Conservation (phyloP, 2,113 vertebrate species). For the Anarhynchus alexandrinus region DNA sequence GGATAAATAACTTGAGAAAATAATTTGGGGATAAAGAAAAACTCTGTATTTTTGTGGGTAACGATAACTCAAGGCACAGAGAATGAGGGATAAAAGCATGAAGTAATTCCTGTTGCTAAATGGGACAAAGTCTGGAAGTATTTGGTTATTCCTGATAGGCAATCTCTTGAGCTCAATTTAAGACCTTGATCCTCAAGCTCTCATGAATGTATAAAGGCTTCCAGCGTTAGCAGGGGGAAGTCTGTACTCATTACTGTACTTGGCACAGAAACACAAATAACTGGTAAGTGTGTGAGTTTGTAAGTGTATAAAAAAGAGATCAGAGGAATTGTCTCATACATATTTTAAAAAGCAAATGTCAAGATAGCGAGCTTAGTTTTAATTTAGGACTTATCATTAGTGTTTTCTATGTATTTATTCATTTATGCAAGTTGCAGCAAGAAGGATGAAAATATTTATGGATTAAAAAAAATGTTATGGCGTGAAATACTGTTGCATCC, state of each 20-base stretch:
- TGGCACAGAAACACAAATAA: slow-evolving; percentile 9
- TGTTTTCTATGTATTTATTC: slow-evolving; percentile 43
- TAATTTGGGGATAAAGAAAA: neutral
- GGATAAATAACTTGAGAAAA: neutral
- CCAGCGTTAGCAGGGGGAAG: neutral
- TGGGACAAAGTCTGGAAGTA: neutral
- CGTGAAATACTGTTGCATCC: neutral
- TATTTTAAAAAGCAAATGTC: slow-evolving; percentile 43
- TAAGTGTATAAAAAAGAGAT: slow-evolving; percentile 9
- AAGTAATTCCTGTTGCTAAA: neutral
- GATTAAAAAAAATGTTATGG: neutral
- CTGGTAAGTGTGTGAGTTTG: neutral
- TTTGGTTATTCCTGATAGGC: neutral
- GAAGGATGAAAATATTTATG: slow-evolving; percentile 43
- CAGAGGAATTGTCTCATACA: slow-evolving; percentile 39
- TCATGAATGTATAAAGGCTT: neutral
- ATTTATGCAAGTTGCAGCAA: slow-evolving; percentile 44
- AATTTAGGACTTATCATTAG: slow-evolving; percentile 27
- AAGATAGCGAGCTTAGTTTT: slow-evolving; percentile 27
- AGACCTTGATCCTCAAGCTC: neutral
- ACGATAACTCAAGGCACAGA: neutral
- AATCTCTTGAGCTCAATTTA: neutral
- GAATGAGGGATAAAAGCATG: neutral
- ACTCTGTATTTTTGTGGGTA: neutral
- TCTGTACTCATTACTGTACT: neutral